Percentiles rank a stretch among this genome's conserved stretches.
phyloP scores from a whole-genome alignment of 2,888 invertebrate species.

The Eupithecia inturbata region DNA sequence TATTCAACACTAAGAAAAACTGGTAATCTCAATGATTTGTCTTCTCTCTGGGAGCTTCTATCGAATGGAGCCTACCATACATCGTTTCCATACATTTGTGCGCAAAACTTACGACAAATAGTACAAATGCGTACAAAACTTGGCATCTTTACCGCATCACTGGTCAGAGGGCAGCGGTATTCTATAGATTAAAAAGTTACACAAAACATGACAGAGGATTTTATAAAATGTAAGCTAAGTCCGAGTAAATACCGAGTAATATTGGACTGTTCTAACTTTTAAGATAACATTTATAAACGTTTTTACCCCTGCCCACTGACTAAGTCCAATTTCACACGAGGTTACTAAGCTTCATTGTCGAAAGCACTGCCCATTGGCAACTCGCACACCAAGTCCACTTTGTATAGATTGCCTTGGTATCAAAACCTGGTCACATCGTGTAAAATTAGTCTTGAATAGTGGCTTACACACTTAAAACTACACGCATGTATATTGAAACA shows the following conservation, averaged over 20 bases:
- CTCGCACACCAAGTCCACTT: background rate
- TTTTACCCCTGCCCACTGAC: constrained; percentile 52
- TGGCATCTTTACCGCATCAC: background rate
- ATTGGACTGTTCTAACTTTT: constrained; percentile 44
- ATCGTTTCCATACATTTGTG: constrained; percentile 71
- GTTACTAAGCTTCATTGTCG: background rate
- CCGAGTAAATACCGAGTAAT: constrained; percentile 44
- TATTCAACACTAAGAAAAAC: constrained; percentile 74
- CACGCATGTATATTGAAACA: constrained; percentile 68
- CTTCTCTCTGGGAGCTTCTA: constrained; percentile 46
- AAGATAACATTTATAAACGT: constrained; percentile 42
- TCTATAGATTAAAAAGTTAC: constrained; percentile 20
- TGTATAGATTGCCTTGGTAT: background rate
- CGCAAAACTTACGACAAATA: constrained; percentile 59
- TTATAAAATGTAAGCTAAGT: constrained; percentile 43
- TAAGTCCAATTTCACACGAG: constrained; percentile 11
- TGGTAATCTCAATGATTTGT: constrained; percentile 65
- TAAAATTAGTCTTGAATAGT: constrained; percentile 1
- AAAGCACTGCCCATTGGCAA: too few species aligned
- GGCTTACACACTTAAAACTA: constrained; percentile 19
- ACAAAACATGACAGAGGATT: constrained; percentile 35
- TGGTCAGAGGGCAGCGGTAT: constrained; percentile 46
- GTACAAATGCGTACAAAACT: constrained; percentile 39
- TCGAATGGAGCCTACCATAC: constrained; percentile 74
- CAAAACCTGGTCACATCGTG: background rate